Conservation (phyloP, 2,113 vertebrate species). For the Promerops cafer region DNA sequence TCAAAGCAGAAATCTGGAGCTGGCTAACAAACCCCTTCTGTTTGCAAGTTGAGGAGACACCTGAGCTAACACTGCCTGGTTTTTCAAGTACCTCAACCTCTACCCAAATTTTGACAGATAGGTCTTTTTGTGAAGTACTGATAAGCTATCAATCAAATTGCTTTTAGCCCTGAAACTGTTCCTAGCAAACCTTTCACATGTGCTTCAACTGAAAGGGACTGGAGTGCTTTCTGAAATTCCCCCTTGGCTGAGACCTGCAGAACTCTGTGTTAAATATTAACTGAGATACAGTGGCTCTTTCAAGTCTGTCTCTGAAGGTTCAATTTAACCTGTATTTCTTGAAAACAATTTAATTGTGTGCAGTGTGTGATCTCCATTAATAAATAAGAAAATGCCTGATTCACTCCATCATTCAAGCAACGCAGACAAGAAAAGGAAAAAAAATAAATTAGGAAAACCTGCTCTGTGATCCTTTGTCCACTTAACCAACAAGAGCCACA, state of each 20-base stretch:
- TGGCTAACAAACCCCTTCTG: neutral
- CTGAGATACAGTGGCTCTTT: neutral
- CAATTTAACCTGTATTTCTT: neutral
- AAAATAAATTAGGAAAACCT: neutral
- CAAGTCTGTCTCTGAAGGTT: neutral
- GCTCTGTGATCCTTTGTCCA: neutral
- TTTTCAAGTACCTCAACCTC: neutral
- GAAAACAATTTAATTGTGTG: neutral
- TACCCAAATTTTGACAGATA: neutral
- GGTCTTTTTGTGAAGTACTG: neutral
- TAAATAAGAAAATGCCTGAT: neutral
- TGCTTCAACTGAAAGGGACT: neutral
- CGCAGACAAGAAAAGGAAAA: neutral
- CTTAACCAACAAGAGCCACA: neutral
- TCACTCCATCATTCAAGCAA: neutral
- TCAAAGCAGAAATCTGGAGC: neutral
- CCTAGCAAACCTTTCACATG: neutral
- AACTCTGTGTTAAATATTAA: conserved; percentile 4
- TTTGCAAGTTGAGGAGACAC: neutral
- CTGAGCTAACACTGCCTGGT: neutral
- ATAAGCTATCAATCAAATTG: neutral
- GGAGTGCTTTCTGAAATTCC: neutral
- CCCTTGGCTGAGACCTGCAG: neutral
- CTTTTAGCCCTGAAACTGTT: neutral
- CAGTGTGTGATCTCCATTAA: neutral